phyloP scores from a whole-genome alignment of 2,888 invertebrate genomes.

The Thymelicus acteon region DNA sequence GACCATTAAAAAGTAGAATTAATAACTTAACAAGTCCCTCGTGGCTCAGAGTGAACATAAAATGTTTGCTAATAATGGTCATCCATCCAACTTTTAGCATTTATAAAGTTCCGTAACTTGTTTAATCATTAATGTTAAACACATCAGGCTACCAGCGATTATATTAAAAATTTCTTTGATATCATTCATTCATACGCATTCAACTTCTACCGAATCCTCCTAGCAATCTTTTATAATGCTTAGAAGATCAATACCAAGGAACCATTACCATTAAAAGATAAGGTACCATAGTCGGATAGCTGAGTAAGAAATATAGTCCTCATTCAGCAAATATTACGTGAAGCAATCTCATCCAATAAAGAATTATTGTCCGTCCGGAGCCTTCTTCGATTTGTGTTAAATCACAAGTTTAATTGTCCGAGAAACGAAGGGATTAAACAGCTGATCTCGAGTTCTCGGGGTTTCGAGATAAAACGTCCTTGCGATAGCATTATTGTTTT shows the following conservation, averaged over 20 bases:
- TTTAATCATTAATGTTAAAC: no score
- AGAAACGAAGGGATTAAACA: slow-evolving; percentile 81
- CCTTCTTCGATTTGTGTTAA: slow-evolving; percentile 77
- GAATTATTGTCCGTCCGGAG: slow-evolving; percentile 43
- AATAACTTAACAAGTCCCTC: no score
- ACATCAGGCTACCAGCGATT: no score
- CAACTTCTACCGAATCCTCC: background rate
- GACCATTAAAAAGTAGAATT: no score
- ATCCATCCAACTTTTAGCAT: no score
- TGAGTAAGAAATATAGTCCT: slow-evolving; percentile 9
- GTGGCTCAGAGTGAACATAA: no score
- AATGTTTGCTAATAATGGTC: no score
- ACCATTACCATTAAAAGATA: slow-evolving; percentile 6
- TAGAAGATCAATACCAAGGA: background rate
- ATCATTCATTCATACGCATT: no score
- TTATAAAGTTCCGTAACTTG: no score
- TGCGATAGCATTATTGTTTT: slow-evolving; percentile 45
- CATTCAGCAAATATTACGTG: slow-evolving; percentile 42
- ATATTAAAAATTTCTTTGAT: no score
- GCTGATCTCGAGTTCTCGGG: slow-evolving; percentile 51
- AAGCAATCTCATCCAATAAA: slow-evolving; percentile 45
- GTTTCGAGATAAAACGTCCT: slow-evolving; percentile 42
- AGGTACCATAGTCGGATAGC: background rate
- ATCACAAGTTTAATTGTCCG: slow-evolving; percentile 80
- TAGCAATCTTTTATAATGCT: background rate